Base-by-base conservation (phyloP, 1,140 invertebrate genomes). In the Aphelinus certus region DNA sequence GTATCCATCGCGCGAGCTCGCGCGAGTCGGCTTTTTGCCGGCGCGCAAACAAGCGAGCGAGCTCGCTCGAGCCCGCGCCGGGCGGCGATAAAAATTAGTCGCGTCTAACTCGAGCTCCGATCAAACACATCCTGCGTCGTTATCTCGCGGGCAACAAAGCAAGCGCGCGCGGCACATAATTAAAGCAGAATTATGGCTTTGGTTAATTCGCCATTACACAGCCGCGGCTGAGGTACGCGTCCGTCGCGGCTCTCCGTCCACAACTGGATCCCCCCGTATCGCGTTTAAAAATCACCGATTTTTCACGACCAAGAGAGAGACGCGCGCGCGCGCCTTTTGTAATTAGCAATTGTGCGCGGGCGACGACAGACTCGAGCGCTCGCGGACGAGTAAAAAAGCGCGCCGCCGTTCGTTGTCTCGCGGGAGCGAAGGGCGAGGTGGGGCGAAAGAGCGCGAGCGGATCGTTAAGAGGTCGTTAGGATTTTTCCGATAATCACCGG, bases 101-200 rank as follows among this genome's bases (percentile, higher is more conserved):
- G 42, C 45, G 70, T 65, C 47, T 46, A 53, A 55, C 46, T 26
- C 26, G 26, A 26, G 62, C 48, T n/a, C 49, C 9, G 47, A 73
- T 72, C 62, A 65, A 65, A 72, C n/a, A 57, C 45, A 65, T 64
- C 53, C n/a, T 57, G 62, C 70, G 57, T 75, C 58, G 65, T 78
- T 78, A 73, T 48, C 65, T 61, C 48, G 57, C 7, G 47, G 26
- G 26, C 26, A 26, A 26, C 26, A 70, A 26, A 26, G 26, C 26
- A 71, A 65, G 53, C 55, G 56, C 56, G 57, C 69, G 69, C 51
- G 48, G 49, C 63, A 51, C 7, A 62, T 61, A 75, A 78, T 73
- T 70, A 71, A 71, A 77, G 74, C 70, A 79, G 77, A 79, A 82
- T 81, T 77, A 82, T 81, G 60, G 78, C 58, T 68, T 78, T 65